Evolutionary conservation across 2,797 vertebrate genomes (phyloP).

Genomic region (Sebastolobus altivelis): DNA sequence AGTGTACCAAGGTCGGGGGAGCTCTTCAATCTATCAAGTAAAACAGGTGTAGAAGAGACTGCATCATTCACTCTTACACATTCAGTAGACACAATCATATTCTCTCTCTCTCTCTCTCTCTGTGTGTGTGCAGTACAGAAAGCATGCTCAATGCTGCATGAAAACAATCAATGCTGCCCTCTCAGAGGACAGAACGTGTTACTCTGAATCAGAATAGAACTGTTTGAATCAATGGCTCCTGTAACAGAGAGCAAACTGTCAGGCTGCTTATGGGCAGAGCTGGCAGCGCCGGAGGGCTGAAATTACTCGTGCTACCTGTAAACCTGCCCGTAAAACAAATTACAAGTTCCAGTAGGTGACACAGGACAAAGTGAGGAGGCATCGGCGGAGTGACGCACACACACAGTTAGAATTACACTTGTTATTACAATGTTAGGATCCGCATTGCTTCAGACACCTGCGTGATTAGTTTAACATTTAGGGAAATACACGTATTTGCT

Average conservation of each 20-base stretch:
- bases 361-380: conserved; percentile 16
- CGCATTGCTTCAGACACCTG: background rate
- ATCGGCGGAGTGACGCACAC: background rate
- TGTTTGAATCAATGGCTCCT: conserved; percentile 23
- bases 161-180: conserved; percentile 4
- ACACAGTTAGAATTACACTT: background rate
- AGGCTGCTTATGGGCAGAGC: background rate
- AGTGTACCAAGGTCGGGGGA: background rate
- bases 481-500: background rate
- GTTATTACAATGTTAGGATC: conserved; percentile 16
- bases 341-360: conserved; percentile 18
- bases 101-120: too few species aligned
- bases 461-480: conserved; percentile 4
- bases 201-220: conserved; percentile 4
- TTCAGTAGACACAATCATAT: conserved; percentile 16
- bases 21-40: background rate
- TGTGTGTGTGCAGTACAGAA: background rate
- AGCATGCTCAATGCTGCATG: conserved; percentile 2
- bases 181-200: conserved; percentile 19
- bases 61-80: conserved; percentile 1
- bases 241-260: conserved; percentile 7
- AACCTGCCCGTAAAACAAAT: conserved; percentile 40
- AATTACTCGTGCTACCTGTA: conserved; percentile 20
- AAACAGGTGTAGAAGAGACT: background rate
- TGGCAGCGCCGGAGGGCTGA: background rate